phyloP scores from a whole-genome alignment of 2,113 vertebrate genomes.

The Falcunculus frontatus region DNA sequence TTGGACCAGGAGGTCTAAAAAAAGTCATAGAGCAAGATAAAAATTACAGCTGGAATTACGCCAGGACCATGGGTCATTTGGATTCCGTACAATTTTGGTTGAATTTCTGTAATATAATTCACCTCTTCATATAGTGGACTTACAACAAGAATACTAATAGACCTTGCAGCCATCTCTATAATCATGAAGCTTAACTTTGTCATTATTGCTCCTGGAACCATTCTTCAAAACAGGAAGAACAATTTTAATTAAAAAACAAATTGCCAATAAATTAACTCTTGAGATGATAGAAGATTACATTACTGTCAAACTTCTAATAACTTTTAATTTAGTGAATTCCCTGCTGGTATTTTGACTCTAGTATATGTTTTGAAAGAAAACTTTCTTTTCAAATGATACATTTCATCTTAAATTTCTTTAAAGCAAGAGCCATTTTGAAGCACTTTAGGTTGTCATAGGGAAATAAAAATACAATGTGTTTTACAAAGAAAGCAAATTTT shows the following conservation, averaged over 20 bases:
- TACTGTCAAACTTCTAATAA: background rate
- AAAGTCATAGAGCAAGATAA: background rate
- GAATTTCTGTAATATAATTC: background rate
- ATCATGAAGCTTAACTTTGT: background rate
- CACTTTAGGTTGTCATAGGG: background rate
- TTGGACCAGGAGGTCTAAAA: background rate
- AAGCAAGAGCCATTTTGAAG: background rate
- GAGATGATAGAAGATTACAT: background rate
- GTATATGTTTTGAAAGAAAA: background rate
- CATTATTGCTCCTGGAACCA: background rate
- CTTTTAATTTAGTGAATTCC: background rate
- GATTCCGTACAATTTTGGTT: background rate
- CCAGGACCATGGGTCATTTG: background rate
- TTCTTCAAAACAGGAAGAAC: slow-evolving; percentile 1
- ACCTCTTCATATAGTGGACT: background rate
- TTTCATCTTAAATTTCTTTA: background rate
- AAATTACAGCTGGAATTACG: background rate
- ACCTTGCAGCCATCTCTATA: background rate
- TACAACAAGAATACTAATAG: background rate
- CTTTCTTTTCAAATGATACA: background rate
- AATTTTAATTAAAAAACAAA: slow-evolving; percentile 4
- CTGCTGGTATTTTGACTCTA: background rate
- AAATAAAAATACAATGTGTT: background rate
- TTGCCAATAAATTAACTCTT: background rate
- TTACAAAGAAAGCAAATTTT: background rate